phyloP scores from a whole-genome alignment of 2,113 vertebrate species.

The Murina feae region DNA sequence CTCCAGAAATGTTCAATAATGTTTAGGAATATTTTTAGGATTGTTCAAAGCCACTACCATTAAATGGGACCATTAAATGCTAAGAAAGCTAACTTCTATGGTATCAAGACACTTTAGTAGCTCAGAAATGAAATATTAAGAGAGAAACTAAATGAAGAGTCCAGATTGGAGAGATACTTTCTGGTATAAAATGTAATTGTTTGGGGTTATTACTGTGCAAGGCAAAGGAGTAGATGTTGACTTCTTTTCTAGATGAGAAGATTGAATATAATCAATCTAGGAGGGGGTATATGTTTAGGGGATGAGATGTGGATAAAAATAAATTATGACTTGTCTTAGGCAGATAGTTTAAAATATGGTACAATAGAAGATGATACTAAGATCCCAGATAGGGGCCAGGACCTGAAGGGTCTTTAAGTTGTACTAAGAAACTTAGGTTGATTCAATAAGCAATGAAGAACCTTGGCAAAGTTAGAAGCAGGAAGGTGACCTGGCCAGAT shows the following conservation, averaged over 20 bases:
- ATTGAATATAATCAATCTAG: background rate
- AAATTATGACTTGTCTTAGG: background rate
- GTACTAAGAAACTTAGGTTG: background rate
- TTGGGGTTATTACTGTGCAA: background rate
- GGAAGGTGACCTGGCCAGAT: background rate
- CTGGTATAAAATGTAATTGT: background rate
- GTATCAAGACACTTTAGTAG: background rate
- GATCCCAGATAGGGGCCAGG: background rate
- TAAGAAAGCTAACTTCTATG: background rate
- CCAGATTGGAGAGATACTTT: background rate
- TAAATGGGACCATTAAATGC: background rate
- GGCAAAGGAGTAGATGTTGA: background rate
- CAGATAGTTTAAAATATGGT: background rate
- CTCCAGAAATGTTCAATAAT: background rate
- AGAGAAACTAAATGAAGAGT: background rate
- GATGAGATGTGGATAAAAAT: background rate
- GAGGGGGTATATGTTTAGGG: background rate
- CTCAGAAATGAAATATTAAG: background rate
- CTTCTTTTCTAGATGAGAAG: background rate
- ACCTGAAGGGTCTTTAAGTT: background rate
- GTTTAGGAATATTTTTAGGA: background rate
- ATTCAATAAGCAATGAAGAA: background rate
- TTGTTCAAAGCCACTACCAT: background rate
- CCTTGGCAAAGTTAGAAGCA: background rate
- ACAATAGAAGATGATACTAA: background rate